phyloP scores from a whole-genome alignment of 2,888 invertebrate genomes.

The Esperia sulphurella region DNA sequence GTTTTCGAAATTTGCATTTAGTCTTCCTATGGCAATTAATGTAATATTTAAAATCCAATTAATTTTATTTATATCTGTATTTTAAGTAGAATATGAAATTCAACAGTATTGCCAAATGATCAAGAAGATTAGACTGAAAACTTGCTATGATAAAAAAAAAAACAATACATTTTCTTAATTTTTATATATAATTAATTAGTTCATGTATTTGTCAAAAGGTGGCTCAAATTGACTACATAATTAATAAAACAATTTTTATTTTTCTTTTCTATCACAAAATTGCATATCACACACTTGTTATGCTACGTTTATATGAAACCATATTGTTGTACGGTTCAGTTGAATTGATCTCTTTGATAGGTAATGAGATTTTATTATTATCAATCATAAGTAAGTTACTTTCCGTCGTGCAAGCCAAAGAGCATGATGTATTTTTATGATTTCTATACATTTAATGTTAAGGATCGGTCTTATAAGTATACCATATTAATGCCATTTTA shows the following conservation, averaged over 20 bases:
- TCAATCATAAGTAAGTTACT: slow-evolving; percentile 54
- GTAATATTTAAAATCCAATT: slow-evolving; percentile 43
- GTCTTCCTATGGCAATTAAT: slow-evolving; percentile 66
- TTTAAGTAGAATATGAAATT: slow-evolving; percentile 53
- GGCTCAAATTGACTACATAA: slow-evolving; percentile 44
- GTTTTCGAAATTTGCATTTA: slow-evolving; percentile 52
- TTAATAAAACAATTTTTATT: slow-evolving; percentile 21
- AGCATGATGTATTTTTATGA: slow-evolving; percentile 77
- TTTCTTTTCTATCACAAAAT: slow-evolving; percentile 36
- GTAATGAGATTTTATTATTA: slow-evolving; percentile 56
- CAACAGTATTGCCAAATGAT: slow-evolving; percentile 77
- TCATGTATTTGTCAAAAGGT: slow-evolving; percentile 27
- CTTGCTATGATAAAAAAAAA: slow-evolving; percentile 41
- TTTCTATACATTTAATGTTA: slow-evolving; percentile 70
- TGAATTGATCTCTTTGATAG: slow-evolving; percentile 69
- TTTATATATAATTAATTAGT: slow-evolving; percentile 14
- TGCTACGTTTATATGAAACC: slow-evolving; percentile 26
- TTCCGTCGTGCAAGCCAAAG: slow-evolving; percentile 78
- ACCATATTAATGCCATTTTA: slow-evolving; percentile 76
- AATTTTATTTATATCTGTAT: slow-evolving; percentile 51
- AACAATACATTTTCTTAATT: slow-evolving; percentile 25
- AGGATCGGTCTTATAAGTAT: slow-evolving; percentile 66
- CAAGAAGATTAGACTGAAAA: slow-evolving; percentile 75
- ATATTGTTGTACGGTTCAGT: slow-evolving; percentile 52
- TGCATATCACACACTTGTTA: slow-evolving; percentile 60